A percentile compares a stretch with the other conserved stretches of the same genome.
phyloP scores from a whole-genome alignment of 2,113 vertebrate species.

The Brachypodius melanocephalos region DNA sequence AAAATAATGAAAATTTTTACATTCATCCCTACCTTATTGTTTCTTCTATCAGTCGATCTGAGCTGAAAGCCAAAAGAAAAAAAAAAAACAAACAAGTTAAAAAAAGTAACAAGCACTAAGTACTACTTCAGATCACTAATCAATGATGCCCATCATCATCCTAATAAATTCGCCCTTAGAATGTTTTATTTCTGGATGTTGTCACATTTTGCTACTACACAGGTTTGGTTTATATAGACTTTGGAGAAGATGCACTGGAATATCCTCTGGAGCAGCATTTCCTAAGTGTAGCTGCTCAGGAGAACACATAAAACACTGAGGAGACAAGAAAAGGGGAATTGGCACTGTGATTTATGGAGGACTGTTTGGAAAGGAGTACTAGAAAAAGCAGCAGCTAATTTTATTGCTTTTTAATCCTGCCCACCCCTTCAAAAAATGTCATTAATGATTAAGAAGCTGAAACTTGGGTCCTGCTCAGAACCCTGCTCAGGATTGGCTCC shows the following conservation, averaged over 20 bases:
- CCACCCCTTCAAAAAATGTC: background rate
- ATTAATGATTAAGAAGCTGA: background rate
- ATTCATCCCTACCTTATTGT: slow-evolving; percentile 91
- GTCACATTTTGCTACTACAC: background rate
- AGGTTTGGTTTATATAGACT: background rate
- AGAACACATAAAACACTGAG: background rate
- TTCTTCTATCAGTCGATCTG: slow-evolving; percentile 97
- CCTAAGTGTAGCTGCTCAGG: background rate
- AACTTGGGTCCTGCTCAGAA: background rate
- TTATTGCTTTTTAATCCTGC: background rate
- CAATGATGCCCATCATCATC: background rate
- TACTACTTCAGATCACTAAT: background rate
- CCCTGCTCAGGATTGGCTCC: background rate
- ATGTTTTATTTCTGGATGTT: background rate
- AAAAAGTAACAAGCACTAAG: background rate
- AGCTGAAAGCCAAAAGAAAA: slow-evolving; percentile 76
- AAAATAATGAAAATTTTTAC: background rate
- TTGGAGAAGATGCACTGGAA: background rate
- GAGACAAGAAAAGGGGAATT: background rate
- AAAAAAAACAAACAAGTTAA: background rate
- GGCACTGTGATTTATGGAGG: background rate
- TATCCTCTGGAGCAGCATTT: background rate
- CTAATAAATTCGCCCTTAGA: background rate
- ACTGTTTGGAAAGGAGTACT: background rate
- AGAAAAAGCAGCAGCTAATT: background rate